Conservation (phyloP, 2,113 vertebrate species). For the Vimba vimba region DNA sequence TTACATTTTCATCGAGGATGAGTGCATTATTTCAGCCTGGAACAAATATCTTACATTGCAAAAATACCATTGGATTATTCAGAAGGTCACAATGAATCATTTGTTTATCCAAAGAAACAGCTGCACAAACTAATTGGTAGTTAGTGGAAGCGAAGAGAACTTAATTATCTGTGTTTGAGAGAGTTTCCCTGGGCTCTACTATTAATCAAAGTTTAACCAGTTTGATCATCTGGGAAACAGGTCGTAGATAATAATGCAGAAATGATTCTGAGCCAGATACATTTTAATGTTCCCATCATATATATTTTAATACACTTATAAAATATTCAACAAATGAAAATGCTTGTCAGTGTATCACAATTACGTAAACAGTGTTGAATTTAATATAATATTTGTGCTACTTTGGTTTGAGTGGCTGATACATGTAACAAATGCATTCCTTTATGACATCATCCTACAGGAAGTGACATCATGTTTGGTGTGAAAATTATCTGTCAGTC, state of each 20-base stretch:
- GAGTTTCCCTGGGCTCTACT: not conserved
- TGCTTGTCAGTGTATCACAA: not conserved
- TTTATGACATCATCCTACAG: not conserved
- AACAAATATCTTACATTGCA: constrained; percentile 13
- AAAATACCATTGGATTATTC: constrained; percentile 53
- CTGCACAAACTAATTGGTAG: constrained; percentile 78
- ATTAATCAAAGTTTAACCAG: not conserved
- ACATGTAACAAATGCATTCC: not conserved
- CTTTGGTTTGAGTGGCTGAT: not conserved
- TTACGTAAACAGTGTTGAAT: not conserved
- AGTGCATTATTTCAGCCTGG: not conserved
- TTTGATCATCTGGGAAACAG: not conserved
- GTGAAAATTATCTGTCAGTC: not conserved
- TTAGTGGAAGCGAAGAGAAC: constrained; percentile 63
- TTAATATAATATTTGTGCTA: not conserved
- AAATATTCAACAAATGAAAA: not conserved
- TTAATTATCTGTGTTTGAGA: not conserved
- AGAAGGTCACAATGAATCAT: constrained; percentile 76
- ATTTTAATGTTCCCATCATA: not conserved
- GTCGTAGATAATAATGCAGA: not conserved
- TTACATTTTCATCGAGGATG: not conserved
- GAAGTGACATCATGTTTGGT: not conserved
- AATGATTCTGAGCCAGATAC: too few relatives aligned
- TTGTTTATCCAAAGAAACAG: constrained; percentile 70
- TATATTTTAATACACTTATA: not conserved